These are phyloP conservation scores for Tipula helvola DNA, from an alignment of 2,888 invertebrate genomes.

Conservation along the genomic window DNA sequence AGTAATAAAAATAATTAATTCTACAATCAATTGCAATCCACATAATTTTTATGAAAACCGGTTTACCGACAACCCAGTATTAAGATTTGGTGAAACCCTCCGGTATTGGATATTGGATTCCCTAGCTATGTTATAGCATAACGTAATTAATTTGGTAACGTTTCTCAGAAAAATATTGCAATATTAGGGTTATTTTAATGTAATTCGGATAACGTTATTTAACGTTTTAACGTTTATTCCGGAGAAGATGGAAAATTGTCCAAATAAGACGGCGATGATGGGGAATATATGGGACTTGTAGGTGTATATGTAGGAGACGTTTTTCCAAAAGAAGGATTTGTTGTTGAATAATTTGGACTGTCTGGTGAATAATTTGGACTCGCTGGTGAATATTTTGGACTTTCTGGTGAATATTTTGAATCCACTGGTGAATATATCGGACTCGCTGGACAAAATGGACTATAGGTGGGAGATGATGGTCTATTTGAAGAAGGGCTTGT, in stretches of 20 bases:
- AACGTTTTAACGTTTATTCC: no score
- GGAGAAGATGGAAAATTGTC: conserved; percentile 73
- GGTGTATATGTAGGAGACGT: conserved; percentile 57
- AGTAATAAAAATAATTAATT: no score
- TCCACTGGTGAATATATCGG: conserved; percentile 75
- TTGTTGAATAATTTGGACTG: conserved; percentile 75
- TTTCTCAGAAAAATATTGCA: no score
- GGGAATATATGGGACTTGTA: conserved; percentile 68
- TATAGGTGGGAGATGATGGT: conserved; percentile 40
- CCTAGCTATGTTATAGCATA: no score
- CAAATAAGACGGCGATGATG: conserved; percentile 67
- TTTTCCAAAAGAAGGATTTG: conserved; percentile 71
- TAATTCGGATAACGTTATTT: no score
- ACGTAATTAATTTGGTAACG: no score
- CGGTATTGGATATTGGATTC: no score
- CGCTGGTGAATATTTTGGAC: conserved; percentile 63
- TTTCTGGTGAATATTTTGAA: conserved; percentile 36
- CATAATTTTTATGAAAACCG: no score
- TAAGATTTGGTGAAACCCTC: no score
- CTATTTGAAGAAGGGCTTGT: conserved; percentile 40
- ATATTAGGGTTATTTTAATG: no score
- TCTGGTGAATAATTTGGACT: conserved; percentile 75
- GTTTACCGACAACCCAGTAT: no score
- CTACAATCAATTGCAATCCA: no score
- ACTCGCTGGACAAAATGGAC: conserved; percentile 45